Evolutionary conservation across 2,797 vertebrate species (phyloP), one percentile per base, ranked within the genome.

Genomic region (Valencia hispanica): DNA sequence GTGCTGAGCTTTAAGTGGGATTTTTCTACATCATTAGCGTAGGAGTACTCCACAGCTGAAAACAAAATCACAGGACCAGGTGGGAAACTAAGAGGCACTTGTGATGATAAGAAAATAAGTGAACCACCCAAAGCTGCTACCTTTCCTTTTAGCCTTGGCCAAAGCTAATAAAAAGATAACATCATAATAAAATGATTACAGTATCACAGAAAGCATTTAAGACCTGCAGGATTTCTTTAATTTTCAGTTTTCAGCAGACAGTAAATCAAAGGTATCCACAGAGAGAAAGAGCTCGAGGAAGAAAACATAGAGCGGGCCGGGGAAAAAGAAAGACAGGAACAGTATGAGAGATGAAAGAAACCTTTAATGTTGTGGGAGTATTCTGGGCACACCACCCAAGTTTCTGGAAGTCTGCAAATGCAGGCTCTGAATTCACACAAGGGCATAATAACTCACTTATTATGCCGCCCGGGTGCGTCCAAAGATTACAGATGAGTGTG

Each of bases 401-500:
- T 77, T 30, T 79, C 77, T 74, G 51, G 39, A 47, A 45, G 30
- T 65, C 70, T 77, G 73, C 79, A 76, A 71, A 68, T 41, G 69
- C 74, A 76, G 83, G 65, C 72, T 80, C 87, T n/a, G 72, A 81
- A 86, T 72, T 84, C 80, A 70, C 79, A 89, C 72, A 81, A 80
- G 53, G 75, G 72, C 65, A 83, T 71, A 66, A 92, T 86, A 86
- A 85, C 75, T 89, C 76, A 78, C 84, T 80, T 78, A 81, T 75
- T 68, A 70, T 84, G 48, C 27, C 12, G 39, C 5, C 18, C 41
- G 32, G 12, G 32, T 66, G 72, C 66, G 80, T 77, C 50, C 73
- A 0, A 7, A 83, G 86, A 91, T 87, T 84, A 89, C 81, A 77
- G 83, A 81, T 66, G 61, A 89, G 87, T 83, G 82, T 65, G 43